Evolutionary conservation across 1,140 invertebrate genomes (phyloP).

Genomic region (Schlechtendalia chinensis): DNA sequence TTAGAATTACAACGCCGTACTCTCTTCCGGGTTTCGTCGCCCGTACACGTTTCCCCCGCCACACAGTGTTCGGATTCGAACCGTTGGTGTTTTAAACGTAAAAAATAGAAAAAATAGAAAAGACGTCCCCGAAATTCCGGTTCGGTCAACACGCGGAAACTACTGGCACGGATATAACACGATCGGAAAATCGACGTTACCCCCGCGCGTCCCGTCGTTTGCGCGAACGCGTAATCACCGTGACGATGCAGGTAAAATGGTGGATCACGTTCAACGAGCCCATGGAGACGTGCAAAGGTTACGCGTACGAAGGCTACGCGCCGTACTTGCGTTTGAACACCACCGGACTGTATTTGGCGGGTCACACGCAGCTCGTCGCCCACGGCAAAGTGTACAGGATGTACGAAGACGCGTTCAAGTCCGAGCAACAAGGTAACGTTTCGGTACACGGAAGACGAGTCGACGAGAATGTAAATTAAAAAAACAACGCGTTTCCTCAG

Average conservation of each 20-base stretch:
- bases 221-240: too few relatives aligned
- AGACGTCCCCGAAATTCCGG: too few relatives aligned
- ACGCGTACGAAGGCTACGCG: constrained; percentile 58
- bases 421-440: constrained; percentile 62
- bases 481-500: constrained; percentile 53
- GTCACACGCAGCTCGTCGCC: constrained; percentile 64
- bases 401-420: constrained; percentile 65
- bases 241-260: constrained; percentile 59
- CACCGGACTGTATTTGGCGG: constrained; percentile 61
- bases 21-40: too few relatives aligned
- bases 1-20: too few relatives aligned
- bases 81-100: too few relatives aligned
- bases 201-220: too few relatives aligned
- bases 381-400: constrained; percentile 67
- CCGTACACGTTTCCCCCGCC: too few relatives aligned
- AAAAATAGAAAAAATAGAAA: too few relatives aligned
- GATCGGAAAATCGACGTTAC: too few relatives aligned
- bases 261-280: constrained; percentile 77
- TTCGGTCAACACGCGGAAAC: too few relatives aligned
- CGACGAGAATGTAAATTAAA: background rate
- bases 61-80: too few relatives aligned
- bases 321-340: constrained; percentile 60
- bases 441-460: constrained; percentile 1
- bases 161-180: too few relatives aligned
- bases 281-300: constrained; percentile 66